Base-by-base conservation (phyloP, 2,888 invertebrate genomes). In the Micoletzkya japonica region DNA sequence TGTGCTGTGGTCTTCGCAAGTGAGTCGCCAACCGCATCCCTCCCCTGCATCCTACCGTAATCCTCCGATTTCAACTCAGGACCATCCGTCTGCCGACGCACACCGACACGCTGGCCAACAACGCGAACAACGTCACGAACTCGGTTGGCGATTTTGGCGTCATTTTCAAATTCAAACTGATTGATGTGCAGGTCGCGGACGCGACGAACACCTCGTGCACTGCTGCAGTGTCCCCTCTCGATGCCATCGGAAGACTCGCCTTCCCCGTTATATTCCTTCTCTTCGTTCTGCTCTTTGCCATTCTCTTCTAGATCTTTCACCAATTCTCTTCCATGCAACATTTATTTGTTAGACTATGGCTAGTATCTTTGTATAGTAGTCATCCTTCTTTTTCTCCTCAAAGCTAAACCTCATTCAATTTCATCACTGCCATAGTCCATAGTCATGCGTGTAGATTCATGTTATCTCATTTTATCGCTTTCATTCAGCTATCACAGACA, bases 191-290 rank as follows among this genome's bases (percentile, higher is more conserved):
- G 64, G 30, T 64, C 14, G 64, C 44, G 2, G 57, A 57, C 20
- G 57, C 57, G 20, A 67, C 67, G 7, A 57, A 67, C 17, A 57
- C 67, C 0, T 57, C 56, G 2, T 67, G 67, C 26, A 57, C 67
- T 30, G 37, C 57, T 1, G 56, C 67, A 17, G 32, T 26, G 6
- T 57, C 67, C 30, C 79, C 78, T 56, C 63, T 84, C 34, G 84
- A 84, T 70, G 59, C 80, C 26, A 73, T 85, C 60, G 77, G 82
- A n/a, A 74, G 84, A 37, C 61, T 84, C 10, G 71, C 78, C 28
- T 84, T 84, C 73, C 84, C 84, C 17, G 37, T 83, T 37, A 68
- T 80, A 36, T 81, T 82, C 70, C 44, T 81, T 44, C 69, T 84
- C 39, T 80, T 78, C 70, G 49, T 77, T 49, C 70, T 82, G 30